Evolutionary conservation across 2,113 vertebrate species (phyloP), one percentile per base, ranked within the genome.

Genomic region (Heterocephalus glaber): DNA sequence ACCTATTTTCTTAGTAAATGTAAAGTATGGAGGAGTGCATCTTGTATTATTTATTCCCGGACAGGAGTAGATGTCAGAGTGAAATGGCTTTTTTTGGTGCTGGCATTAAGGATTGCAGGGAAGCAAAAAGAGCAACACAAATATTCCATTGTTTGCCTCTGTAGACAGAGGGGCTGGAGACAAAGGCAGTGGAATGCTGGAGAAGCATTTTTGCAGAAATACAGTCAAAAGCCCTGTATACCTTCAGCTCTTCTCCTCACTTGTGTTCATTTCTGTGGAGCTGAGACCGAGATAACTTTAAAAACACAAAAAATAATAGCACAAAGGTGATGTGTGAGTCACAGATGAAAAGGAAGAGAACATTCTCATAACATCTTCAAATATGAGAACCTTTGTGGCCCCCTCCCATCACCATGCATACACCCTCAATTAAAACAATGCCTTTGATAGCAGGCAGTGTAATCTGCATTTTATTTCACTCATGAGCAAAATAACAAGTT

Each of bases 401-500:
- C 61, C 98, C 95, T 95, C 98, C 96, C 97, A 92, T 97, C 97
- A 60, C 98, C 86, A 95, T 90, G 95, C 92, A 76, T 96, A 97
- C 97, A 98, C 98, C 98, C 98, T 98, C 98, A 98, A 98, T 98
- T 98, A 98, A 98, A 98, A 97, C 97, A 97, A 98, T 98, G 98
- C 97, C 98, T 98, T 98, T 98, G 98, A 98, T 98, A 98, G 98
- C 97, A 98, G 97, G 98, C 98, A 98, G 98, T 98, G 94, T 98
- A 98, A 99, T 99, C 98, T 99, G 98, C 98, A 98, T 98, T 99
- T 99, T 99, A 99, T 99, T 99, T 98, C 98, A 98, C 98, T 99
- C 98, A 97, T 95, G 98, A 98, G 98, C 98, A 98, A 98, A 98
- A 99, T 99, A 99, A 99, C 98, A 98, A 99, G 98, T 99, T 98